Percentiles rank a stretch among this genome's conserved stretches.
These are phyloP conservation scores for Meloidogyne floridensis DNA, from an alignment of 1,140 invertebrate species.

Conservation along the genomic window DNA sequence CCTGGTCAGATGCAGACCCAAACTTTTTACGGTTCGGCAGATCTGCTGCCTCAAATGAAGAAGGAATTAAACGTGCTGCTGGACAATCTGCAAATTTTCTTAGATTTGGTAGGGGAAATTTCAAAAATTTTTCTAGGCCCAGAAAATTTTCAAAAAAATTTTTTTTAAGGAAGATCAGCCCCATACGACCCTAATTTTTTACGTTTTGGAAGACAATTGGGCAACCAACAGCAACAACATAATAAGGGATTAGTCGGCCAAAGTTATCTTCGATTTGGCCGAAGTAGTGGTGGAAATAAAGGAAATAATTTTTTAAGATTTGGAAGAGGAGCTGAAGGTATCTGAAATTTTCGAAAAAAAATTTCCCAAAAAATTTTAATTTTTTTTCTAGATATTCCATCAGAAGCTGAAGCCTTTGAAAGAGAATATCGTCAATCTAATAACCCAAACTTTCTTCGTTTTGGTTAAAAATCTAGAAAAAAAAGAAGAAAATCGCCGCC, in stretches of 20 bases:
- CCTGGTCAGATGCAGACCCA: slow-evolving; percentile 13
- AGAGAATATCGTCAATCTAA: slow-evolving; percentile 21
- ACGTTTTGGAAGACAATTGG: slow-evolving; percentile 10
- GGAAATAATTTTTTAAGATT: slow-evolving; percentile 25
- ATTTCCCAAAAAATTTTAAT: too few species aligned
- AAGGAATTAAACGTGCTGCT: background rate
- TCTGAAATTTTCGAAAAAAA: background rate
- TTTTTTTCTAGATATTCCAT: background rate
- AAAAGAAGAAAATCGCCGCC: background rate
- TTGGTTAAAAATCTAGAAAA: slow-evolving; percentile 7
- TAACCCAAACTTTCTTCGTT: slow-evolving; percentile 30
- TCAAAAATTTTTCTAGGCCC: background rate
- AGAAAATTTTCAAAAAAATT: too few species aligned
- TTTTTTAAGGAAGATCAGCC: background rate
- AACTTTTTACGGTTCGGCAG: slow-evolving; percentile 19
- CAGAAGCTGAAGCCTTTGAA: slow-evolving; percentile 6
- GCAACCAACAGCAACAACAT: background rate
- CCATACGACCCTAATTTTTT: slow-evolving; percentile 26
- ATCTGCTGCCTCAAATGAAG: too few species aligned
- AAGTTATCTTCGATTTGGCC: slow-evolving; percentile 22
- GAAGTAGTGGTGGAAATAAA: background rate
- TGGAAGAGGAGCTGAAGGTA: slow-evolving; percentile 3
- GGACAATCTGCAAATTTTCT: slow-evolving; percentile 16
- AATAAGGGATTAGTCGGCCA: background rate
- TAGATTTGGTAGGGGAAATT: slow-evolving; percentile 10